Base-by-base conservation (phyloP, 1,140 invertebrate species). In the Drosophila sp. region DNA sequence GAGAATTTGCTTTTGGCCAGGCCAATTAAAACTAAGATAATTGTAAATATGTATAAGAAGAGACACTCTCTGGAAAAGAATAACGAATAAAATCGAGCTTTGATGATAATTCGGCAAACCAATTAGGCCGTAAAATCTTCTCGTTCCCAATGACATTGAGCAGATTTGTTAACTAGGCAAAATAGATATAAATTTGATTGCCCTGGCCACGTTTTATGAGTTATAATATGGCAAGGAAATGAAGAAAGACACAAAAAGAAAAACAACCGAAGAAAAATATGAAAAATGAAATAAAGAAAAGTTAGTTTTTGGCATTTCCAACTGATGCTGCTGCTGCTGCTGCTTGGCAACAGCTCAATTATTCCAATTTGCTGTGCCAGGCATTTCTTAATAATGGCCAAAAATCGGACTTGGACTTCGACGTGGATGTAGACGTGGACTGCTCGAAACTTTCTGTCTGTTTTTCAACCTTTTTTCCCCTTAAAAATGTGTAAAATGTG, bases 281-380 rank as follows among this genome's bases (percentile, higher is more conserved):
- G 44, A 50, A 50, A 50, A 50, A 50, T 50, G 23, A 50, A 50
- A 50, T 50, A 50, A 50, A 50, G 44, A 50, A 50, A 50, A 50
- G 44, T 50, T 50, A 50, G 44, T 50, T 50, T 50, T 50, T 50
- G 44, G 44, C 44, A 47, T 47, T 47, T 23, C 23, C 38, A 64
- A 57, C 50, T 61, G 57, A 23, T 47, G 23, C 41, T 54, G 44
- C 60, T 76, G 64, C 50, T 60, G 60, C 35, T 55, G 25, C 25
- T 44, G 6, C 56, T 80, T 76, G 68, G 60, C 72, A 81, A 67
- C 41, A 63, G 60, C 50, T 81, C 74, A 81, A 74, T 86, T 86
- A 76, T 72, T 70, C 66, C 58, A 70, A 66, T 61, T 81, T 79
- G 65, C 60, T 40, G 70, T 72, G 47, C 60, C 66, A 76, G 47